Conservation (phyloP, 2,113 vertebrate genomes). For the Columba livia region DNA sequence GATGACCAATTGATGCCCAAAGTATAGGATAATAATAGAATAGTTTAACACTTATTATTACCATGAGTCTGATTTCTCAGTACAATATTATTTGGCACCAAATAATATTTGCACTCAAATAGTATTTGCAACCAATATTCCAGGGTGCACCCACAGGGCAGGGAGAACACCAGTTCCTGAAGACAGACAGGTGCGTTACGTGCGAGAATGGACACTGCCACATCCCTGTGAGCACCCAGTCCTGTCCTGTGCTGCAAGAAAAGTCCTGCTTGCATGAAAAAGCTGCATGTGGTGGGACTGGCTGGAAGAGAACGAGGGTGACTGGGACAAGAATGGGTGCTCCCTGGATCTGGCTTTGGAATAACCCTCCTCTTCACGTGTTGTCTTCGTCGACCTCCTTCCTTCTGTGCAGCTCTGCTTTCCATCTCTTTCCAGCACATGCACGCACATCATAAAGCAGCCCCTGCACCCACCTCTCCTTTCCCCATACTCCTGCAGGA, state of each 20-base stretch:
- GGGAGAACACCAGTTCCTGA: neutral
- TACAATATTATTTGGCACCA: neutral
- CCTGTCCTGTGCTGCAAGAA: neutral
- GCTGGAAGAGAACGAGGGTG: neutral
- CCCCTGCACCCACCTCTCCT: neutral
- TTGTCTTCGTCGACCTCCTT: neutral
- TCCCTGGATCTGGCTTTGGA: neutral
- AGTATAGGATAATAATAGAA: neutral
- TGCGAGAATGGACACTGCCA: too few species aligned
- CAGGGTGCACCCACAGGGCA: neutral
- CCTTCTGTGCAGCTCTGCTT: neutral
- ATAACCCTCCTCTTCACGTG: neutral
- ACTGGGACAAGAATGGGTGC: neutral
- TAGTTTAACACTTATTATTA: neutral
- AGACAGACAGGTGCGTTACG: too few species aligned
- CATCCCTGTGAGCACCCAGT: rapidly evolving
- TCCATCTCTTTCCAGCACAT: neutral
- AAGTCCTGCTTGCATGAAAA: neutral
- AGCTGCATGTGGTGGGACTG: neutral
- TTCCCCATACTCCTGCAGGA: neutral
- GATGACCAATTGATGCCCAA: neutral
- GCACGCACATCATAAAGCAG: neutral
- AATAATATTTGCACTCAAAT: neutral
- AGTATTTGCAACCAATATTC: too few species aligned
- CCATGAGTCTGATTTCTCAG: neutral